These are phyloP conservation scores for Perccottus glenii DNA, from an alignment of 2,113 vertebrate genomes.

Conservation along the genomic window DNA sequence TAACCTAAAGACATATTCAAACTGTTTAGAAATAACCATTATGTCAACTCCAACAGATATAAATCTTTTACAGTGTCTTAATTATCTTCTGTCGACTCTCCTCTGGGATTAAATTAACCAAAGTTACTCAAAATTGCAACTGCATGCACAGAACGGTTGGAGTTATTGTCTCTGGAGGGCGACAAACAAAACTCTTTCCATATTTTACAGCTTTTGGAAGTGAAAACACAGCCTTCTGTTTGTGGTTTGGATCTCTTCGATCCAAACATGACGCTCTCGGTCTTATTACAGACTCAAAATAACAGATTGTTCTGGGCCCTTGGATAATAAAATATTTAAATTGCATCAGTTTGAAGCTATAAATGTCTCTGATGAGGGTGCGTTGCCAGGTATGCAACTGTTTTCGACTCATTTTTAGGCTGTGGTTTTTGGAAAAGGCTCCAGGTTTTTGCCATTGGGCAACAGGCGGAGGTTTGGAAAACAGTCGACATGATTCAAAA, in stretches of 20 bases:
- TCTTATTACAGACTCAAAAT: background rate
- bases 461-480: background rate
- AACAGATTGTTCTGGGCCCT: background rate
- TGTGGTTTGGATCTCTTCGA: too few relatives aligned
- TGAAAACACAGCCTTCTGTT: background rate
- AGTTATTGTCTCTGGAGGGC: background rate
- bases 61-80: background rate
- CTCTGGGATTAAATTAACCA: too few relatives aligned
- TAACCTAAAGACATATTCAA: background rate
- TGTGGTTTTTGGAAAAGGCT: background rate
- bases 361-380: background rate
- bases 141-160: background rate
- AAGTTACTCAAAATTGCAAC: background rate
- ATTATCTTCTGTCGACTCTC: background rate
- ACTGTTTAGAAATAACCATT: background rate
- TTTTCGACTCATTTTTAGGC: background rate
- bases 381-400: conserved; percentile 1
- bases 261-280: too few relatives aligned
- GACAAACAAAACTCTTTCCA: background rate
- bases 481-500: background rate
- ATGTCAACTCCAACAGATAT: background rate
- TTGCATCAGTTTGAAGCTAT: background rate
- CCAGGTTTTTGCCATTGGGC: background rate
- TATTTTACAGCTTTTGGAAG: background rate
- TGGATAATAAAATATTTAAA: background rate